Conservation (phyloP, 2,888 invertebrate genomes). For the Dolichopus griseipennis region DNA sequence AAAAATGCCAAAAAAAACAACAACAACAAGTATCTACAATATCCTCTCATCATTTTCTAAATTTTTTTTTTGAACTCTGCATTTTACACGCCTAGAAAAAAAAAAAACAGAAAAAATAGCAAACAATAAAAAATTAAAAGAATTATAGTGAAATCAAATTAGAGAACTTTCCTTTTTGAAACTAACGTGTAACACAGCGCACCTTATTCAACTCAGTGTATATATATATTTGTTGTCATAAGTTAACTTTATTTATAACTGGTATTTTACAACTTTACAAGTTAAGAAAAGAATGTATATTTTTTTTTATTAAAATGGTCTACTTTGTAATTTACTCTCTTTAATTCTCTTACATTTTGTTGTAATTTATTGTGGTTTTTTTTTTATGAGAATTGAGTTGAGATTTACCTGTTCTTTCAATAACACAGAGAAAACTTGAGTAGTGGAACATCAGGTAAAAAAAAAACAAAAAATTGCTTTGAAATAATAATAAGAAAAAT, state of each 20-base stretch:
- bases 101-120: no score
- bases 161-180: constrained; percentile 6
- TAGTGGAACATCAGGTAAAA: not conserved
- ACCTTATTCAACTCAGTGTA: not conserved
- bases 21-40: no score
- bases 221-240: not conserved
- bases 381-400: not conserved
- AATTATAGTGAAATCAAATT: not conserved
- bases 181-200: not conserved
- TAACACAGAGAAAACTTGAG: not conserved
- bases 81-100: no score
- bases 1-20: no score
- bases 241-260: no score
- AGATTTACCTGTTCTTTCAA: constrained; percentile 4
- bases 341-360: not conserved
- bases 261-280: not conserved
- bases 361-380: not conserved
- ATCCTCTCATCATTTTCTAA: no score
- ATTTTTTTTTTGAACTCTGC: no score
- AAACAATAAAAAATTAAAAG: no score
- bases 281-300: no score
- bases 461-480: not conserved
- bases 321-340: not conserved
- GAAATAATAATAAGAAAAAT: not conserved
- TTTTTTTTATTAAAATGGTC: not conserved